phyloP scores from a whole-genome alignment of 1,140 invertebrate species.

The Cardiocondyla obscurior region DNA sequence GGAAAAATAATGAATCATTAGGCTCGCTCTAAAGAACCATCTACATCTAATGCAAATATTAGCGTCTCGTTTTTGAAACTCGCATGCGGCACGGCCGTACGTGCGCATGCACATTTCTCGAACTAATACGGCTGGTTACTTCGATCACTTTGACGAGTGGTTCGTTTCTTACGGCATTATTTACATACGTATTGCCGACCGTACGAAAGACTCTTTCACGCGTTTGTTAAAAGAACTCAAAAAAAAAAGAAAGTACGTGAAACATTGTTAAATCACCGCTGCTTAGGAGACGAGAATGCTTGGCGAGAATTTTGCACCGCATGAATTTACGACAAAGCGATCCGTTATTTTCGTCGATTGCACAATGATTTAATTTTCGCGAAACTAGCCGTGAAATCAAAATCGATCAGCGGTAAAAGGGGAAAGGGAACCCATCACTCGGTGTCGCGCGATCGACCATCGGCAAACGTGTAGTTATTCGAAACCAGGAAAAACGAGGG shows the following conservation, averaged over 20 bases:
- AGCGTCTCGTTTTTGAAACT: not conserved
- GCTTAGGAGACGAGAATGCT: not conserved
- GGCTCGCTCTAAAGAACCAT: not conserved
- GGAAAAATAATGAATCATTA: slow-evolving; percentile 3
- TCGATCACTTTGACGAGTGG: not conserved
- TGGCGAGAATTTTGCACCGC: slow-evolving; percentile 32
- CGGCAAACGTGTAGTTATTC: slow-evolving; percentile 38
- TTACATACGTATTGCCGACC: not conserved
- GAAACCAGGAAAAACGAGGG: slow-evolving; percentile 59
- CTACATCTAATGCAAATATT: not conserved
- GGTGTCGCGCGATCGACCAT: not conserved
- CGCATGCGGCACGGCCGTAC: not conserved
- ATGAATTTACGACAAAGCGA: slow-evolving; percentile 47
- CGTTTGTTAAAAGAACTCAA: not conserved
- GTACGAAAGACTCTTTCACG: slow-evolving; percentile 2
- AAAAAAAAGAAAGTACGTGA: not conserved
- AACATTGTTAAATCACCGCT: slow-evolving; percentile 15
- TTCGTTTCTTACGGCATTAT: not conserved
- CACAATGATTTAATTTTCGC: slow-evolving; percentile 63
- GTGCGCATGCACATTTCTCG: no score
- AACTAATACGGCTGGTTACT: not conserved
- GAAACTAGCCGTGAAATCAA: slow-evolving; percentile 70
- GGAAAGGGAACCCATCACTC: not conserved
- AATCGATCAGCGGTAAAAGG: slow-evolving; percentile 55
- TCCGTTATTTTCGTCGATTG: slow-evolving; percentile 30